Evolutionary conservation across 2,888 invertebrate genomes (phyloP), one percentile per base, ranked within the genome.

Genomic region (Chloroclystis v-ata): DNA sequence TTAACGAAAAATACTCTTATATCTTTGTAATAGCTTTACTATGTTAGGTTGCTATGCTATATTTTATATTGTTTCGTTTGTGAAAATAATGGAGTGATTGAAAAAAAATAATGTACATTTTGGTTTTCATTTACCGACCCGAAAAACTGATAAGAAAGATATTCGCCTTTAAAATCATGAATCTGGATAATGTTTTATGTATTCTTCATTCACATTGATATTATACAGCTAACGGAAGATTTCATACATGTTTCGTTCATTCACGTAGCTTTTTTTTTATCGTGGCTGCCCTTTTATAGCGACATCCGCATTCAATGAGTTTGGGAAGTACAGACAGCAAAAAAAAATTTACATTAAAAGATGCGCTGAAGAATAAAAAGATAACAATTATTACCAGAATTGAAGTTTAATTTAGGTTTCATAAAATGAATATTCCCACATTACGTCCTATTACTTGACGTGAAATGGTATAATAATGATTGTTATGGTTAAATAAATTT

Each of bases 281-380:
- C 62, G 63, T 51, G 60, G 58, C 56, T 54, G 44, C 60, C 74
- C 75, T 66, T 79, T 66, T 69, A 71, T 10, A 62, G 68, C 62
- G 63, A 67, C 63, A 69, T 67, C 66, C 72, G 72, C 75, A 75
- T 79, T 80, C 76, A 72, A 77, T 75, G 63, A 59, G 72, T 75
- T 71, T 64, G 65, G 29, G 24, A 47, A 38, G 47, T 49, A 52
- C 13, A 9, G 40, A 14, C 28, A 12, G 41, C 9, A 41, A 16
- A 13, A 44, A 41, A 28, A 28, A 42, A 44, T 43, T 26, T 14
- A 29, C 32, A 38, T 43, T 45, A 49, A 20, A 9, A 20, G 11
- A 4, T 20, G 20, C 20, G 20, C 5, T 20, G 20, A 5, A 20
- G 20, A 20, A 2, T 20, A 20, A 20, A 20, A 20, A 4, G n/a